A percentile compares a stretch with the other conserved stretches of the same genome.
These are phyloP conservation scores for Archegozetes longisetosus DNA, from an alignment of 1,140 invertebrate genomes.

Conservation along the genomic window DNA sequence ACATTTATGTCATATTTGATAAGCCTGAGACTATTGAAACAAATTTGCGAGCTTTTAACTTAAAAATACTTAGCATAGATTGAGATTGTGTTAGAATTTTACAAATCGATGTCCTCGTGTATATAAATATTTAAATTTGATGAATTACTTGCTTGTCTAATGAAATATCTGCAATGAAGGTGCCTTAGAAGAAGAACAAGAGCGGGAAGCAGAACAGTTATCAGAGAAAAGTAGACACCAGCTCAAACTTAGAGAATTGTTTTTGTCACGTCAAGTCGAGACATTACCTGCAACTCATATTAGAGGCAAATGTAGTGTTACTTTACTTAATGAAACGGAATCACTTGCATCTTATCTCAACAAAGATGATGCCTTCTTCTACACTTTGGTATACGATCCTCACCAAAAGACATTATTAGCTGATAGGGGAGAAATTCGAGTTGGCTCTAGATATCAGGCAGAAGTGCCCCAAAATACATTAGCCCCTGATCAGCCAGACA, in stretches of 20 bases:
- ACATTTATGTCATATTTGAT: too few species aligned
- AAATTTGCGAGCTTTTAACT: too few species aligned
- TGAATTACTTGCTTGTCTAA: not conserved
- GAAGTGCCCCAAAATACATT: slow-evolving; percentile 37
- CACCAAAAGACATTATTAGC: slow-evolving; percentile 94
- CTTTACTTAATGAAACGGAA: slow-evolving; percentile 94
- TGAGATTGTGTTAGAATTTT: too few species aligned
- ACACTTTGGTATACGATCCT: slow-evolving; percentile 83
- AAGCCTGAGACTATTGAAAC: too few species aligned
- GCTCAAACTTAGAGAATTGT: slow-evolving; percentile 92
- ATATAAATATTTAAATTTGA: too few species aligned
- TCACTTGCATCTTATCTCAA: slow-evolving; percentile 84
- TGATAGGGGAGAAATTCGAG: slow-evolving; percentile 88
- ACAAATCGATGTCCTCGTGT: too few species aligned
- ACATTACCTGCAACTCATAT: slow-evolving; percentile 96
- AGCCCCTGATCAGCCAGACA: slow-evolving; percentile 52
- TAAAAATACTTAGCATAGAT: too few species aligned
- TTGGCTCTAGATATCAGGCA: slow-evolving; percentile 91
- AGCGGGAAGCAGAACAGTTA: slow-evolving; percentile 27
- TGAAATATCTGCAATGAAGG: slow-evolving; percentile 26
- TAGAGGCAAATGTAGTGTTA: slow-evolving; percentile 95
- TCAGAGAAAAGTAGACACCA: slow-evolving; percentile 69
- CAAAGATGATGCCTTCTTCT: slow-evolving; percentile 60
- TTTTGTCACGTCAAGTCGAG: slow-evolving; percentile 93
- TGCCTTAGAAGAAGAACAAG: slow-evolving; percentile 42